Percentiles rank a stretch among this genome's conserved stretches.
phyloP scores from a whole-genome alignment of 2,888 invertebrate genomes.

The Eupithecia subumbrata region DNA sequence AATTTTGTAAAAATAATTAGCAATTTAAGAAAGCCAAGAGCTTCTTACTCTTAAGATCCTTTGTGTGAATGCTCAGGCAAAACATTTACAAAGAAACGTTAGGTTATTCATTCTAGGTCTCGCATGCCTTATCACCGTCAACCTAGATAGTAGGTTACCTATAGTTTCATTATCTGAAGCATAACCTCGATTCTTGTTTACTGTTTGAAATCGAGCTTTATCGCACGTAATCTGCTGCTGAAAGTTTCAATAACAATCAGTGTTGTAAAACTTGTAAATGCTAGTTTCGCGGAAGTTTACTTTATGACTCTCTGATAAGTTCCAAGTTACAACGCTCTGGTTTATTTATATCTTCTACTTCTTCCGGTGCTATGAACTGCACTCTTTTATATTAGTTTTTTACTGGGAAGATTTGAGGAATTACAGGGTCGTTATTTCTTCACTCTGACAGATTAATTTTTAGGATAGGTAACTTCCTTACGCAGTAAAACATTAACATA shows the following conservation, averaged over 20 bases:
- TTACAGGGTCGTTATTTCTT: background rate
- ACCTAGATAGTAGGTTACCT: background rate
- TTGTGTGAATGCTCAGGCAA: background rate
- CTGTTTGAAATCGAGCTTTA: conserved; percentile 1
- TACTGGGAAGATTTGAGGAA: background rate
- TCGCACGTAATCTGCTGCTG: background rate
- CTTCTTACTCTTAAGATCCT: background rate
- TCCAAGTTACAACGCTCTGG: background rate
- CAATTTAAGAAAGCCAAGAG: background rate
- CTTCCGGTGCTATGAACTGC: conserved; percentile 1
- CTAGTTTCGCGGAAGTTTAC: conserved; percentile 13
- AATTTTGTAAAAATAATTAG: background rate
- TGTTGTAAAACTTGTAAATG: background rate
- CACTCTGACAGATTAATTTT: background rate
- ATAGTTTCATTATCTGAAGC: background rate
- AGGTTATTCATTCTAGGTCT: background rate
- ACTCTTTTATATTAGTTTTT: background rate
- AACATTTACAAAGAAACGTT: background rate
- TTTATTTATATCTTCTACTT: conserved; percentile 4
- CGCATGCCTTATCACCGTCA: background rate
- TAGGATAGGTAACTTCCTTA: background rate
- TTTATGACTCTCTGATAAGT: conserved; percentile 10
- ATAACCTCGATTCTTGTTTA: background rate
- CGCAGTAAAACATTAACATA: background rate
- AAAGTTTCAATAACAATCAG: conserved; percentile 9